Evolutionary conservation across 2,797 vertebrate species (phyloP).

Genomic region (Bradypus variegatus): DNA sequence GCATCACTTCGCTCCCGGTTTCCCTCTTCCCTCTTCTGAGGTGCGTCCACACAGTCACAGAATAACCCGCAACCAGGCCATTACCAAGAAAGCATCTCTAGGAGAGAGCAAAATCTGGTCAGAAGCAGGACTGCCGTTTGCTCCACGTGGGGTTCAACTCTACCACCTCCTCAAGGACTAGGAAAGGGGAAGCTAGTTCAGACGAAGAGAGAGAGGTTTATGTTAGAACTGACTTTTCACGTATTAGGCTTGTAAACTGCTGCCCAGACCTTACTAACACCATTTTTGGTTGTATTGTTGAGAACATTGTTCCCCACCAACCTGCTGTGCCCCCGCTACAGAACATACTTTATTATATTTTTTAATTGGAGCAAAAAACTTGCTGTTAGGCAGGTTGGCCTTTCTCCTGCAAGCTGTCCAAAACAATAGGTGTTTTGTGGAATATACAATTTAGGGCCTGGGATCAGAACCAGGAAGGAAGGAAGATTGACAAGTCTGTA

Average conservation of each 20-base stretch:
- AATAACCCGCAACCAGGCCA: not conserved
- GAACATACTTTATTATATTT: not conserved
- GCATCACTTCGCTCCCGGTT: not conserved
- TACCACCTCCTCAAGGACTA: not conserved
- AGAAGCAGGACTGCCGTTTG: not conserved
- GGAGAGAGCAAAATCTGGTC: not conserved
- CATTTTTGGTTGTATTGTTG: not conserved
- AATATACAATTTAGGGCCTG: not conserved
- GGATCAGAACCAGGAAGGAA: not conserved
- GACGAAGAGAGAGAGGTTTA: not conserved
- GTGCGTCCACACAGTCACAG: not conserved
- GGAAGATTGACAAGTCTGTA: not conserved
- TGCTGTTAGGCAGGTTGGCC: not conserved
- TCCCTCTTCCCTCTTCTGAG: not conserved
- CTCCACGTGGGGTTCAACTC: not conserved
- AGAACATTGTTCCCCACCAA: not conserved
- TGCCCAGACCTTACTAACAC: not conserved
- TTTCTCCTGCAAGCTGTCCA: not conserved
- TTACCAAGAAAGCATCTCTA: not conserved
- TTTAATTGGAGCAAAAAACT: not conserved
- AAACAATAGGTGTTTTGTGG: not conserved
- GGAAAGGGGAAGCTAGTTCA: not conserved
- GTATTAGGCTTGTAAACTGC: not conserved
- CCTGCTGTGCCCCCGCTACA: not conserved
- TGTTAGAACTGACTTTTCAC: not conserved